Percentiles rank a stretch among this genome's conserved stretches.
Conservation (phyloP, 2,888 invertebrate species). For the Tachina grossa region DNA sequence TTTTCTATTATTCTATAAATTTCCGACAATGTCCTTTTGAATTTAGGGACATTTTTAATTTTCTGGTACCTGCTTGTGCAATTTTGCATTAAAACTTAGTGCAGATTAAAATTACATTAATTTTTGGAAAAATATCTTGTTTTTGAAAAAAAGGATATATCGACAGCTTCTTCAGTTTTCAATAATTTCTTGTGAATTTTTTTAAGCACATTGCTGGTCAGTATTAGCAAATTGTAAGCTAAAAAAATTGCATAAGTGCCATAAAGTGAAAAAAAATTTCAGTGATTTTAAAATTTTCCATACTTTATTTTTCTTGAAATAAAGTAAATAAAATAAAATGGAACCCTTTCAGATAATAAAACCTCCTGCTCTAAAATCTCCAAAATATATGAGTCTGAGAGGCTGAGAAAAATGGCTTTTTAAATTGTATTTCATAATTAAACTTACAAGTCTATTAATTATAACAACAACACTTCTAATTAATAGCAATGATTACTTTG, state of each 20-base stretch:
- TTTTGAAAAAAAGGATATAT: conserved; percentile 18
- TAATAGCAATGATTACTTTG: conserved; percentile 39
- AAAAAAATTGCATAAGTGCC: not conserved
- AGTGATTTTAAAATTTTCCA: too few species aligned
- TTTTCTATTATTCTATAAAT: too few species aligned
- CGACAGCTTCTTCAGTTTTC: not conserved
- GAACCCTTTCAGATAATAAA: too few species aligned
- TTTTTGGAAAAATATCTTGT: not conserved
- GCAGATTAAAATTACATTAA: not conserved
- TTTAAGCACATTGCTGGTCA: accelerated
- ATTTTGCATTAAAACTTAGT: not conserved
- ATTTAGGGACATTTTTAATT: too few species aligned
- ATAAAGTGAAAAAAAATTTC: too few species aligned
- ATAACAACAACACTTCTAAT: conserved; percentile 50
- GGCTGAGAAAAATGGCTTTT: not conserved
- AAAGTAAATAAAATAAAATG: too few species aligned
- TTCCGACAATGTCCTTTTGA: too few species aligned
- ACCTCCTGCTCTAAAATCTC: not conserved
- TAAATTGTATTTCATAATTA: not conserved
- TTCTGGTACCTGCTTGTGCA: too few species aligned
- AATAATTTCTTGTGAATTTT: not conserved
- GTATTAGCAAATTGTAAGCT: not conserved
- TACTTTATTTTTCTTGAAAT: too few species aligned
- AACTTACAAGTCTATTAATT: conserved; percentile 42
- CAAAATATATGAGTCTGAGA: not conserved